Percentiles rank a stretch among this genome's conserved stretches.
Evolutionary conservation across 2,888 invertebrate genomes (phyloP).

Genomic region (Crossocerus cetratus): DNA sequence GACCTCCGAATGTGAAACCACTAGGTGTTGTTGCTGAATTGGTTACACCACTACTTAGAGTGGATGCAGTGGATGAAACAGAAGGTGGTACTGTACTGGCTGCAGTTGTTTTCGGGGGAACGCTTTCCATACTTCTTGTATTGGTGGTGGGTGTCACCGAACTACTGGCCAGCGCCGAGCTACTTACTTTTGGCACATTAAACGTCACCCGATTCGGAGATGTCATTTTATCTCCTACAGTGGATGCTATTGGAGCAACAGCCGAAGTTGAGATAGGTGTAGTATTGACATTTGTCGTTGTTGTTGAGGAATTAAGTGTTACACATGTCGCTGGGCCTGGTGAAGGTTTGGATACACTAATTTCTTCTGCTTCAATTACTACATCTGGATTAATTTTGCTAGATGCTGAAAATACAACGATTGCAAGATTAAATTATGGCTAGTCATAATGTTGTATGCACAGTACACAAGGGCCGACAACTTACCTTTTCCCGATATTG

Average conservation of each 20-base stretch:
- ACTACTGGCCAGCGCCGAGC: not conserved
- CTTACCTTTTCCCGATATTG: constrained; percentile 74
- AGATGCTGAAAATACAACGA: constrained; percentile 50
- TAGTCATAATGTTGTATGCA: too few species aligned
- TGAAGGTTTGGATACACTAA: constrained; percentile 42
- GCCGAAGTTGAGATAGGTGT: constrained; percentile 71
- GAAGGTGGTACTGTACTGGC: not conserved
- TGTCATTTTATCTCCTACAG: constrained; percentile 46
- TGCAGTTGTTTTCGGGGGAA: not conserved
- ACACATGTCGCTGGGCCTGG: constrained; percentile 40
- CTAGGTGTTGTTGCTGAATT: not conserved
- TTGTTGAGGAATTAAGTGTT: constrained; percentile 67
- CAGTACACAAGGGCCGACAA: not conserved
- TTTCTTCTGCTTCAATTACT: constrained; percentile 72
- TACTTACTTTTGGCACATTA: constrained; percentile 50
- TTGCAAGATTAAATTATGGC: not conserved
- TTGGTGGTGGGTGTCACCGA: not conserved
- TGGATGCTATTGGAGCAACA: constrained; percentile 62
- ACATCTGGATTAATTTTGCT: constrained; percentile 73
- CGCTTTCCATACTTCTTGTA: constrained; percentile 1
- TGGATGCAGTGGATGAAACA: not conserved
- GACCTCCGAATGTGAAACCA: constrained; percentile 17
- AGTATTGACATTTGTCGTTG: constrained; percentile 70
- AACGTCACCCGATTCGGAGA: constrained; percentile 67
- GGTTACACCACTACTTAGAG: not conserved